Percentiles rank a stretch among this genome's conserved stretches.
These are phyloP conservation scores for Lagodon rhomboides DNA, from an alignment of 2,797 vertebrate genomes.

Conservation along the genomic window DNA sequence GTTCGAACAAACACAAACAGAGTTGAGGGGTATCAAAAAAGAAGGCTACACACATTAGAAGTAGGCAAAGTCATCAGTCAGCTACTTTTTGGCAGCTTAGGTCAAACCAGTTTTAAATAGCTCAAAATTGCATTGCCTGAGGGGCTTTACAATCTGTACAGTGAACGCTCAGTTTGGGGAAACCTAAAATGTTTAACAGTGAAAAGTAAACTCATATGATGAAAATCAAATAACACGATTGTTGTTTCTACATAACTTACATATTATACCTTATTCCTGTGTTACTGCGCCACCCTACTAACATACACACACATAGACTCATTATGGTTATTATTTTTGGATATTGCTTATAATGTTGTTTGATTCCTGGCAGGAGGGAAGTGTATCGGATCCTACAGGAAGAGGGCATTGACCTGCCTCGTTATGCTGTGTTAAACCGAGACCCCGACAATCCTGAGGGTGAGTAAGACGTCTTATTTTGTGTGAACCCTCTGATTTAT, in stretches of 20 bases:
- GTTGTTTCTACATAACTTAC: conserved; percentile 1
- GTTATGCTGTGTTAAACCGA: conserved; percentile 95
- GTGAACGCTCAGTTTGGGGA: too few relatives aligned
- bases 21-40: not conserved
- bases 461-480: conserved; percentile 63
- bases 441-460: conserved; percentile 96
- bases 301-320: not conserved
- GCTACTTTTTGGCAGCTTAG: too few relatives aligned
- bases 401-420: conserved; percentile 96
- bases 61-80: too few relatives aligned
- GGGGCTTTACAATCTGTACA: too few relatives aligned
- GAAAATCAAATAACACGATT: not conserved
- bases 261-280: not conserved
- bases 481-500: not conserved
- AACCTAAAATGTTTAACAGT: too few relatives aligned
- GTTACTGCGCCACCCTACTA: not conserved
- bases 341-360: not conserved
- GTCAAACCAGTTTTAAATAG: too few relatives aligned
- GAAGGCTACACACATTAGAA: too few relatives aligned
- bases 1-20: not conserved
- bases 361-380: conserved; percentile 89
- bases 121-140: too few relatives aligned
- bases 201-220: not conserved
- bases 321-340: not conserved
- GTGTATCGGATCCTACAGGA: conserved; percentile 97